These are phyloP conservation scores for Eutolmus rufibarbis DNA, from an alignment of 2,888 invertebrate species.

Conservation along the genomic window DNA sequence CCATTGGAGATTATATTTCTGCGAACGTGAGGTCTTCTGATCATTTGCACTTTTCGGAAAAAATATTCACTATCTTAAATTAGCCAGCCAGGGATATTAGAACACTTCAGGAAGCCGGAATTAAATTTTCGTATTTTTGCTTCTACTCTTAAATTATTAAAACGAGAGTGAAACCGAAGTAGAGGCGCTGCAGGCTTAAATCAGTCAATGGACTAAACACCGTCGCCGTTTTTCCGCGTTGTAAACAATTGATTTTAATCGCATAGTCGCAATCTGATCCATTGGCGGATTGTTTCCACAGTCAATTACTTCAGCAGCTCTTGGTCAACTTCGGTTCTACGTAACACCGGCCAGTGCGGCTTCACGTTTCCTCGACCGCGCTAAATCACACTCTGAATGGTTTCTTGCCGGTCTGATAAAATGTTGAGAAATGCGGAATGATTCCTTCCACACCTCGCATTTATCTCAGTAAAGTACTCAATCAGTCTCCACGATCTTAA, in stretches of 20 bases:
- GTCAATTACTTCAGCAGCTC: neutral
- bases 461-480: neutral
- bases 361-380: neutral
- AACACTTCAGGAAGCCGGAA: neutral
- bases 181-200: neutral
- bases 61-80: neutral
- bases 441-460: neutral
- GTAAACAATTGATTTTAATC: neutral
- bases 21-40: constrained; percentile 2
- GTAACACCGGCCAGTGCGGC: neutral
- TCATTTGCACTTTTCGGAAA: neutral
- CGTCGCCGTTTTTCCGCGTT: neutral
- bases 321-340: neutral
- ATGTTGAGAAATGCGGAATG: neutral
- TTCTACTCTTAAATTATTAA: neutral
- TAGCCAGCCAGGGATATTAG: neutral
- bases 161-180: neutral
- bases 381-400: neutral
- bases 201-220: neutral
- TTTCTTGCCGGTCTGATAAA: neutral
- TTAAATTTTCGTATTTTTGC: neutral
- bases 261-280: neutral
- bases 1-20: neutral
- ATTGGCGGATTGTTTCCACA: neutral
- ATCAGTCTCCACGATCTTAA: neutral